A percentile compares a stretch with the other conserved stretches of the same genome.
Conservation (phyloP, 2,113 vertebrate genomes). For the Catagonus wagneri region DNA sequence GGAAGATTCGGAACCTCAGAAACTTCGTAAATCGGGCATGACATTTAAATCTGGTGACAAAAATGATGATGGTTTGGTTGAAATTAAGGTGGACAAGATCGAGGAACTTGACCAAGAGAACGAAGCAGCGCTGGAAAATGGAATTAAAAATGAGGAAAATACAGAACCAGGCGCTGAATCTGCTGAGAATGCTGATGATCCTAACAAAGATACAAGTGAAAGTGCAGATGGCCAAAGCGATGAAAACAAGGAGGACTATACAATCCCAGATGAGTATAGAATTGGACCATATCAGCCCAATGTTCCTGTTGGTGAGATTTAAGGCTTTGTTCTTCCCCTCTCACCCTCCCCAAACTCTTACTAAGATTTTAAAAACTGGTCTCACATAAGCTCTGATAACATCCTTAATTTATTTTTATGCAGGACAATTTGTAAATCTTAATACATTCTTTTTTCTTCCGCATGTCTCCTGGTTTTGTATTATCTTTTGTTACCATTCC, state of each 20-base stretch:
- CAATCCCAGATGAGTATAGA: slow-evolving; percentile 87
- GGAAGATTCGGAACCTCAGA: slow-evolving; percentile 89
- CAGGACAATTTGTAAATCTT: slow-evolving; percentile 46
- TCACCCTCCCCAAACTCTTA: not conserved
- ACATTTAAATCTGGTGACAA: slow-evolving; percentile 80
- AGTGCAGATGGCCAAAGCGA: slow-evolving; percentile 85
- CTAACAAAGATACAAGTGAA: slow-evolving; percentile 82
- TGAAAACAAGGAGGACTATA: slow-evolving; percentile 85
- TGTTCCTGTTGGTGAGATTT: slow-evolving; percentile 93
- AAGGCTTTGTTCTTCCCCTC: slow-evolving; percentile 57
- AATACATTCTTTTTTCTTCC: slow-evolving; percentile 29
- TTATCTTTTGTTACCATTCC: slow-evolving; percentile 60
- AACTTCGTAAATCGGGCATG: slow-evolving; percentile 84
- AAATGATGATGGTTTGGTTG: slow-evolving; percentile 85
- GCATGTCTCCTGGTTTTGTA: slow-evolving; percentile 53
- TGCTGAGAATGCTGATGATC: slow-evolving; percentile 77
- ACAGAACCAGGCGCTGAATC: slow-evolving; percentile 77
- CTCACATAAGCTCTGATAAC: slow-evolving; percentile 13
- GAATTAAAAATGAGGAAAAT: slow-evolving; percentile 86
- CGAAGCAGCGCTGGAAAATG: slow-evolving; percentile 87
- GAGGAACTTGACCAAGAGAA: slow-evolving; percentile 89
- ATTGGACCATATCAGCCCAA: slow-evolving; percentile 93
- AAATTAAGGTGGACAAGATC: slow-evolving; percentile 88
- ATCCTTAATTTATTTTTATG: slow-evolving; percentile 50
- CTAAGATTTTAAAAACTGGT: not conserved